These are phyloP conservation scores for Microhierax caerulescens DNA, from an alignment of 2,797 vertebrate genomes.

Conservation along the genomic window DNA sequence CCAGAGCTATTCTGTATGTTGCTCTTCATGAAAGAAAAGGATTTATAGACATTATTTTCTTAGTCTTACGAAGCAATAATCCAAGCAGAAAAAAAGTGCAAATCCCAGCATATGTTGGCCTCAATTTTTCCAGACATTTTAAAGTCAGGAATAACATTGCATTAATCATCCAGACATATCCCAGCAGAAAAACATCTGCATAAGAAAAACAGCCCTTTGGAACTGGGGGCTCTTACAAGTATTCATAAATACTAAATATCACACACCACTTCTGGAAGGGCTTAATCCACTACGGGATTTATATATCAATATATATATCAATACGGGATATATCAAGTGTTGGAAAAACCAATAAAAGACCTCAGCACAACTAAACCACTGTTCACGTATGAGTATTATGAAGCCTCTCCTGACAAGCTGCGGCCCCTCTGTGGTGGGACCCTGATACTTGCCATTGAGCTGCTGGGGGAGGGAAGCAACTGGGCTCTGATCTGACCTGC, in stretches of 20 bases:
- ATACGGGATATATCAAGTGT: not conserved
- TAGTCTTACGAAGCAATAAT: not conserved
- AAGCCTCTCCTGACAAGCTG: not conserved
- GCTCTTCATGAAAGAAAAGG: not conserved
- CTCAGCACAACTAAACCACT: not conserved
- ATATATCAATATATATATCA: too few relatives aligned
- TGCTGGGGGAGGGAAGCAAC: too few relatives aligned
- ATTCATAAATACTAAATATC: not conserved
- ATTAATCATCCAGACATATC: not conserved
- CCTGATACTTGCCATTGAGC: not conserved
- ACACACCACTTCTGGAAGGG: not conserved
- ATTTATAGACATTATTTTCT: constrained; percentile 3
- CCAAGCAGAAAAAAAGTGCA: not conserved
- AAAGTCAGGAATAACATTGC: not conserved
- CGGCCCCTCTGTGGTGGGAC: not conserved
- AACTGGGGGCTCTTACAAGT: not conserved
- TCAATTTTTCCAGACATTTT: not conserved
- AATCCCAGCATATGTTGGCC: not conserved
- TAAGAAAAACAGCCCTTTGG: not conserved
- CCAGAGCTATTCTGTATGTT: not conserved
- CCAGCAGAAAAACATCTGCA: not conserved
- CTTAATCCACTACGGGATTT: not conserved
- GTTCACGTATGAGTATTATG: rapidly evolving
- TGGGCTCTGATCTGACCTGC: not conserved
- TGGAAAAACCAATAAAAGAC: not conserved